Evolutionary conservation across 2,113 vertebrate species (phyloP).

Genomic region (Lepisosteus osseus): DNA sequence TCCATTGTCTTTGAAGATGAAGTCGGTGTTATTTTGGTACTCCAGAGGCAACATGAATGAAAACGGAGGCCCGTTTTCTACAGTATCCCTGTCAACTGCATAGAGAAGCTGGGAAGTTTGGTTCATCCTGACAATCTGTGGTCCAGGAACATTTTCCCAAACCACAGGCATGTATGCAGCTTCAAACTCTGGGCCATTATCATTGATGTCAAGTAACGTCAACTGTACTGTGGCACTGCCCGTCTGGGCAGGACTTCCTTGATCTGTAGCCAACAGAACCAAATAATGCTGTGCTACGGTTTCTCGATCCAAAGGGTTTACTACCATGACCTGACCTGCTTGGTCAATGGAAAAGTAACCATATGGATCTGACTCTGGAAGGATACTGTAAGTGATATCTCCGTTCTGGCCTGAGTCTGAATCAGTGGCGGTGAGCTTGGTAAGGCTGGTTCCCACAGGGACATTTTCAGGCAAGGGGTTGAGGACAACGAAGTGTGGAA

Average conservation of each 20-base stretch:
- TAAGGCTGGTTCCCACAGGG: conserved; percentile 69
- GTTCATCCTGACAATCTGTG: conserved; percentile 73
- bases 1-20: conserved; percentile 79
- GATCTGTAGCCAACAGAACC: conserved; percentile 75
- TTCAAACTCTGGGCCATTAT: conserved; percentile 84
- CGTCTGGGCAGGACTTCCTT: conserved; percentile 65
- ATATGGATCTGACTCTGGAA: conserved; percentile 70
- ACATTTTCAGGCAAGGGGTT: conserved; percentile 71
- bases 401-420: conserved; percentile 78
- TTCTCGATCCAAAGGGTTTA: conserved; percentile 71
- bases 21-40: conserved; percentile 70
- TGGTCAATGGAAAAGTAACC: conserved; percentile 72
- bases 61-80: conserved; percentile 78
- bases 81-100: conserved; percentile 69
- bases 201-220: conserved; percentile 78
- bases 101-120: conserved; percentile 70
- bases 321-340: conserved; percentile 67
- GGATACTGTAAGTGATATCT: conserved; percentile 73
- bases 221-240: conserved; percentile 74
- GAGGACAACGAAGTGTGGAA: conserved; percentile 67
- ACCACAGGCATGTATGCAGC: conserved; percentile 70
- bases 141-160: conserved; percentile 72
- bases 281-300: conserved; percentile 61
- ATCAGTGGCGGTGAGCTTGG: conserved; percentile 73
- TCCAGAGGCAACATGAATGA: conserved; percentile 63